These are phyloP conservation scores for Dendroctonus valens DNA, from an alignment of 1,140 invertebrate genomes.

Conservation along the genomic window DNA sequence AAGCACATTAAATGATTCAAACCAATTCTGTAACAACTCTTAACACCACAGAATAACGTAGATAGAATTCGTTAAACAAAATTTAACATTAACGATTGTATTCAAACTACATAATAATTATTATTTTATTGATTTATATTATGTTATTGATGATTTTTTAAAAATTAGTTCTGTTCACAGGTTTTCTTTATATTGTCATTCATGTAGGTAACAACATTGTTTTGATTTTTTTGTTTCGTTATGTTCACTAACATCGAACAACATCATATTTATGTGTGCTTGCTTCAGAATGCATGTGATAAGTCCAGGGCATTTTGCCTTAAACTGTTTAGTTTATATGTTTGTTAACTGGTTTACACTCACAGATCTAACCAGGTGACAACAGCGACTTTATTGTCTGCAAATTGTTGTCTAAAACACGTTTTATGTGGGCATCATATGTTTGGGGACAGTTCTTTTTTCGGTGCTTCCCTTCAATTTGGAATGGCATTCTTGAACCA, in stretches of 20 bases:
- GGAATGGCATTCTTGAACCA: too few relatives aligned
- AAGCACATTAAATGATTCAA: background rate
- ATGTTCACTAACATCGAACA: constrained; percentile 36
- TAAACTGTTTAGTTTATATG: constrained; percentile 4
- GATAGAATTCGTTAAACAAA: too few relatives aligned
- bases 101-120: constrained; percentile 1
- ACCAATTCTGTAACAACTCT: background rate
- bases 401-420: too few relatives aligned
- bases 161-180: constrained; percentile 40
- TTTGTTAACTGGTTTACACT: too few relatives aligned
- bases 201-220: constrained; percentile 41
- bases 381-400: too few relatives aligned
- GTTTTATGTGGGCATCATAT: too few relatives aligned
- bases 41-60: background rate
- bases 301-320: constrained; percentile 38
- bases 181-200: constrained; percentile 38
- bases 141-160: constrained; percentile 34
- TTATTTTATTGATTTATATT: constrained; percentile 10
- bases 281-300: constrained; percentile 43
- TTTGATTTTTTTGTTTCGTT: constrained; percentile 34
- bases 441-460: too few relatives aligned
- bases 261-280: constrained; percentile 41
- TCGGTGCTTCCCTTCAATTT: too few relatives aligned
- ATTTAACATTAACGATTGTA: background rate
- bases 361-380: too few relatives aligned